phyloP scores from a whole-genome alignment of 2,113 vertebrate genomes.

The Leucopsar rothschildi region DNA sequence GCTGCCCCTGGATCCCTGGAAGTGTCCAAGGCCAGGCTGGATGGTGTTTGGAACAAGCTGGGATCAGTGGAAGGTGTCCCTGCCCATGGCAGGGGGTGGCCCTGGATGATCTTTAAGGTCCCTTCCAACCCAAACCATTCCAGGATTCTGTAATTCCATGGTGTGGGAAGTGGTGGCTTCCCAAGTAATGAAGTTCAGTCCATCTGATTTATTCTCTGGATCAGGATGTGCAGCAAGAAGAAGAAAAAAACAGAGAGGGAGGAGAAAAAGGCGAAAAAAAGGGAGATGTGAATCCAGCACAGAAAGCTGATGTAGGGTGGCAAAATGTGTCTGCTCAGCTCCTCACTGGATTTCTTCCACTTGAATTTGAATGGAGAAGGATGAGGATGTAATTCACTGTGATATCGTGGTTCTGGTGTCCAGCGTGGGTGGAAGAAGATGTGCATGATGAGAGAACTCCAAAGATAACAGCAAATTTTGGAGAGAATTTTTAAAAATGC shows the following conservation, averaged over 20 bases:
- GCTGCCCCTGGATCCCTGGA: background rate
- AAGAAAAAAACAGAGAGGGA: too few relatives aligned
- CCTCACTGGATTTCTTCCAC: background rate
- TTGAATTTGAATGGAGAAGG: background rate
- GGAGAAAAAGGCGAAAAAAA: background rate
- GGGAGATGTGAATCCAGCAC: background rate
- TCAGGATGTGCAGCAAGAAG: background rate
- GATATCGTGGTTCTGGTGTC: background rate
- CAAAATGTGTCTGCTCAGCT: background rate
- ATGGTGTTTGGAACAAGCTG: rapidly evolving
- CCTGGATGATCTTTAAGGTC: background rate
- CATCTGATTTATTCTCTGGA: background rate
- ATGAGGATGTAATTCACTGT: background rate
- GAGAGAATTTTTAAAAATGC: background rate
- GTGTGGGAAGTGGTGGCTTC: background rate
- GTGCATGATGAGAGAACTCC: background rate
- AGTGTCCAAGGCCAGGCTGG: background rate
- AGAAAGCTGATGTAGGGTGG: background rate
- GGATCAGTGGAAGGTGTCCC: rapidly evolving
- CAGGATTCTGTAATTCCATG: background rate
- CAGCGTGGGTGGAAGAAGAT: background rate
- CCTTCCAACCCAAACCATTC: background rate
- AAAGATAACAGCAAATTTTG: background rate
- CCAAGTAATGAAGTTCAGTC: background rate
- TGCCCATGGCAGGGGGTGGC: background rate